These are phyloP conservation scores for Ceuthmochares aereus DNA, from an alignment of 2,113 vertebrate species.

Conservation along the genomic window DNA sequence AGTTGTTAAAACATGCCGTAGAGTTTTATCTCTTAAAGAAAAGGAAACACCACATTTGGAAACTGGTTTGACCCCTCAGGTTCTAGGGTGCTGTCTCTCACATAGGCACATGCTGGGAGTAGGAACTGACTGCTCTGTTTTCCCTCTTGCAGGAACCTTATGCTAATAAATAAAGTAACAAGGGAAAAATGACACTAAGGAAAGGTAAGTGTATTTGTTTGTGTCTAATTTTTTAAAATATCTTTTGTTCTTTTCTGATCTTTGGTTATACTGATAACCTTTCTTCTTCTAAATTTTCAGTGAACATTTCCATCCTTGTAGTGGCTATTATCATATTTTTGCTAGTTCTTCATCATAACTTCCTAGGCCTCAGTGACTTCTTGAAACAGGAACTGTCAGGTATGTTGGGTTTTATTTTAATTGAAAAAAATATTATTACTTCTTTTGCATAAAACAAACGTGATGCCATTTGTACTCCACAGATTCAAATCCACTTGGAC, in stretches of 20 bases:
- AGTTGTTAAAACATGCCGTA: not conserved
- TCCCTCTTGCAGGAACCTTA: conserved; percentile 33
- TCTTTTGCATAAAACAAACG: not conserved
- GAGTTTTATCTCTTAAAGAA: not conserved
- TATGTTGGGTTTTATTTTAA: conserved; percentile 52
- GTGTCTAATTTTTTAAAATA: not conserved
- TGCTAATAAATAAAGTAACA: conserved; percentile 16
- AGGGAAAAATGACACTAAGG: conserved; percentile 81
- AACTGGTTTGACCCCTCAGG: not conserved
- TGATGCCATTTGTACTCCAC: not conserved
- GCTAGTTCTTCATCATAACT: conserved; percentile 90
- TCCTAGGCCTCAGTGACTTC: conserved; percentile 91
- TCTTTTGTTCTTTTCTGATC: not conserved
- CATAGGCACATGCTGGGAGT: not conserved
- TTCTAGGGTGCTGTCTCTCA: not conserved
- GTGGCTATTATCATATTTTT: conserved; percentile 88
- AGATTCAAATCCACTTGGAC: conserved; percentile 82
- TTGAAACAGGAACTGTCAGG: conserved; percentile 85
- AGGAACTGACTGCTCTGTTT: not conserved
- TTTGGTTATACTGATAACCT: not conserved
- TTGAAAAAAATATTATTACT: not conserved
- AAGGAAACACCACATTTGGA: not conserved
- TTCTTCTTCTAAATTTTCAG: conserved; percentile 75
- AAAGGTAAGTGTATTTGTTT: conserved; percentile 77
- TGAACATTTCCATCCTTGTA: conserved; percentile 88